Evolutionary conservation across 2,113 vertebrate genomes (phyloP).

Genomic region (Gymnarchus niloticus): DNA sequence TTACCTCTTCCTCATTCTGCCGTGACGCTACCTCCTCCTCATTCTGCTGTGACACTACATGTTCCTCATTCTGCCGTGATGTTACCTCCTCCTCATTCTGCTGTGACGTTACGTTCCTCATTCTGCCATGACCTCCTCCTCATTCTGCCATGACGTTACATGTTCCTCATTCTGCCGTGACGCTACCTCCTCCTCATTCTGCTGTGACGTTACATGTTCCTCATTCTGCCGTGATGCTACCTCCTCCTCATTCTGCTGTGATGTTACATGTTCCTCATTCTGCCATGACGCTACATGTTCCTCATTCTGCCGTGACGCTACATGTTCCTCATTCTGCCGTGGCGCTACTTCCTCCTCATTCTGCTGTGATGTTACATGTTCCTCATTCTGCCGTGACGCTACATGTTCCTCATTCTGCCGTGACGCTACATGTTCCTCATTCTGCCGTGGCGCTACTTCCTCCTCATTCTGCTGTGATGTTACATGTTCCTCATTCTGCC

Average conservation of each 20-base stretch:
- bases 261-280: not conserved
- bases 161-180: not conserved
- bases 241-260: no score
- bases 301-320: not conserved
- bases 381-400: no score
- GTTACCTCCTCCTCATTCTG: no score
- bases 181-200: no score
- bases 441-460: no score
- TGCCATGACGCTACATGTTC: no score
- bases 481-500: not conserved
- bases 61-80: not conserved
- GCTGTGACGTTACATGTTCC: no score
- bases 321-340: not conserved
- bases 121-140: not conserved
- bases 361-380: no score
- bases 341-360: not conserved
- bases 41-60: no score
- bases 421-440: not conserved
- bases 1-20: not conserved
- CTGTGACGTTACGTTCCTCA: no score
- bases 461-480: not conserved
- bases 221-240: not conserved
- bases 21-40: not conserved
- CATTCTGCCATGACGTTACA: no score
- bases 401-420: not conserved